These are phyloP conservation scores for Himalopsyche tibetana DNA, from an alignment of 2,888 invertebrate species.

Conservation along the genomic window DNA sequence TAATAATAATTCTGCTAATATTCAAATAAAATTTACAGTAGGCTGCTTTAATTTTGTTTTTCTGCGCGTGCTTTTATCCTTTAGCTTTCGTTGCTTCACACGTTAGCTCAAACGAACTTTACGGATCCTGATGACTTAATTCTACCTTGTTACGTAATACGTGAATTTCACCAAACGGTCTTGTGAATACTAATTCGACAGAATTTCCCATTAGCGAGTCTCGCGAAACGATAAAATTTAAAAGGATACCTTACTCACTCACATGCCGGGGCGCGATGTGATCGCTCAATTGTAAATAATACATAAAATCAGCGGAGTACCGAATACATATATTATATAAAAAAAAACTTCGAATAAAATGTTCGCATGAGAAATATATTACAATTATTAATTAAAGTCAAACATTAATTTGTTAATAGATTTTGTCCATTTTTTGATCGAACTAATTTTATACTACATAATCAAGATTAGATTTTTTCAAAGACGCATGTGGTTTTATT, in stretches of 20 bases:
- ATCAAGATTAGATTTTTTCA: no score
- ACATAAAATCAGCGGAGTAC: not conserved
- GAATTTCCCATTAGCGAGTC: slow-evolving; percentile 42
- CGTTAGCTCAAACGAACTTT: slow-evolving; percentile 38
- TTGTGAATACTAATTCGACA: slow-evolving; percentile 36
- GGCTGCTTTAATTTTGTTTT: slow-evolving; percentile 15
- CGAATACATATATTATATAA: no score
- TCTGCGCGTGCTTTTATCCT: slow-evolving; percentile 23
- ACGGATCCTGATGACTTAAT: slow-evolving; percentile 42
- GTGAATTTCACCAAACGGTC: slow-evolving; percentile 31
- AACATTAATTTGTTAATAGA: no score
- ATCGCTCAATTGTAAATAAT: slow-evolving; percentile 32
- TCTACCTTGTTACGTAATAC: slow-evolving; percentile 40
- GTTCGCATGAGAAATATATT: no score
- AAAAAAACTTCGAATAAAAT: no score
- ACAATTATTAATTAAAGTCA: no score
- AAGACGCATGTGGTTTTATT: no score
- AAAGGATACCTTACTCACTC: slow-evolving; percentile 39
- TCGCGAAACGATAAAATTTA: slow-evolving; percentile 42
- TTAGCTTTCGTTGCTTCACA: slow-evolving; percentile 31
- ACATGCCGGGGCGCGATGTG: slow-evolving; percentile 2
- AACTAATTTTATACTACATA: no score
- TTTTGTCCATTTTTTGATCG: no score
- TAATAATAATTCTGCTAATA: no score
- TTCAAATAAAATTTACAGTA: not conserved